Percentiles rank a stretch among this genome's conserved stretches.
phyloP scores from a whole-genome alignment of 2,888 invertebrate genomes.

The Drosophila eohydei region DNA sequence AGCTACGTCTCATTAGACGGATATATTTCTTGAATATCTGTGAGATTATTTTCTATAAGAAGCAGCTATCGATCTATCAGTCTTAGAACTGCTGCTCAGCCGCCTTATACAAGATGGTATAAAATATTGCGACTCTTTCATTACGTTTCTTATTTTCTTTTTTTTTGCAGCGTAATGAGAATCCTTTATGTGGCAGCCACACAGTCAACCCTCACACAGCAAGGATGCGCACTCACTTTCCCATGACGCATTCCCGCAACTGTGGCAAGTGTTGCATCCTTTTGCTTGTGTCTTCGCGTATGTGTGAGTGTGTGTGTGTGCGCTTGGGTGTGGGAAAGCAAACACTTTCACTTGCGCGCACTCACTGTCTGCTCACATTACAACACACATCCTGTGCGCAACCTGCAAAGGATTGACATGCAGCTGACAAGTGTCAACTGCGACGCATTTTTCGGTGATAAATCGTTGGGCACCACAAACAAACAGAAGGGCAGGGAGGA shows the following conservation, averaged over 20 bases:
- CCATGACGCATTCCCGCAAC: slow-evolving; percentile 57
- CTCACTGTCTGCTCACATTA: slow-evolving; percentile 64
- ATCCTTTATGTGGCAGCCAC: slow-evolving; percentile 23
- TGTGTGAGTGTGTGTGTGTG: slow-evolving; percentile 22
- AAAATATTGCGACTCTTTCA: slow-evolving; percentile 6
- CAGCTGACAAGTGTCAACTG: slow-evolving; percentile 69
- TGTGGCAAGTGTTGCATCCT: slow-evolving; percentile 43
- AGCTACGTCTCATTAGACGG: slow-evolving; percentile 48
- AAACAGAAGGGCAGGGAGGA: slow-evolving; percentile 1
- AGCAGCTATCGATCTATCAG: background rate
- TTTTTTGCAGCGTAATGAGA: slow-evolving; percentile 62
- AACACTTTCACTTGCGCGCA: slow-evolving; percentile 67
- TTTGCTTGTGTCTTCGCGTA: slow-evolving; percentile 41
- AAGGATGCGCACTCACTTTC: slow-evolving; percentile 63
- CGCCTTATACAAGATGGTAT: background rate
- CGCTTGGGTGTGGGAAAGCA: slow-evolving; percentile 62
- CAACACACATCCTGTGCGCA: slow-evolving; percentile 67
- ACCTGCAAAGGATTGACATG: slow-evolving; percentile 77
- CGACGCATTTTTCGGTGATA: slow-evolving; percentile 42
- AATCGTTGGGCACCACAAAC: slow-evolving; percentile 31
- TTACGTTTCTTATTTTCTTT: background rate
- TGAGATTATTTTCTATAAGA: background rate
- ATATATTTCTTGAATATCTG: background rate
- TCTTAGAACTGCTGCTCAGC: background rate
- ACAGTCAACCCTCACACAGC: slow-evolving; percentile 9